Base-by-base conservation (phyloP, 1,140 invertebrate genomes). In the Centruroides sculpturatus region DNA sequence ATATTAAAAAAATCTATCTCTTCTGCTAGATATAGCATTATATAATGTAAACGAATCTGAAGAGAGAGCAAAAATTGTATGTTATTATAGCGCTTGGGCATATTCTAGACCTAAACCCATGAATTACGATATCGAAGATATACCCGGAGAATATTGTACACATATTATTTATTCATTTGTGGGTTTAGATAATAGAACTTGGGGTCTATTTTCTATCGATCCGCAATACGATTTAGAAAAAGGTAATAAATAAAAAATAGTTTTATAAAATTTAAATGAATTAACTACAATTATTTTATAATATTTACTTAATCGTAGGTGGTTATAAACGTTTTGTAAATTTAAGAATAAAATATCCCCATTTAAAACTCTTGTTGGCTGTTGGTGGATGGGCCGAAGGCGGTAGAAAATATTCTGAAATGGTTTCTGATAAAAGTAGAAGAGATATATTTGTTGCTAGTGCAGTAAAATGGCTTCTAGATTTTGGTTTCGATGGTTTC, bases 131-230 rank as follows among this genome's bases (percentile, higher is more conserved):
- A 82, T 92, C 53, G 83, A 89, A 53, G 87, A 92, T 70, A 82
- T 92, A 55, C 89, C 88, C 0, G 84, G 79, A 3, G 82, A 88
- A 64, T 74, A 86, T 46, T 93, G 89, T 70, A 92, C 89, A 0
- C 89, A 93, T 71, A 70, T 92, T 4, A 84, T 92, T 54, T 93
- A 92, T 71, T 88, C 89, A n/a, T 93, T 93, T 70, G 85, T 91
- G 59, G 89, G 89, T 1, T 83, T 92, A 7, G 82, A 83, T 65
- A 85, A 89, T 67, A 80, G 80, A 5, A 82, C 79, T 7, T 88
- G 86, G 83, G 80, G 84, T 61, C 79, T 89, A 5, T 77, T 90
- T 1, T 74, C 89, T 3, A 83, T 92, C 11, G 89, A 92, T 69
- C 83, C 83, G 1, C 85, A 91, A 55, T 69, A 66, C 46, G 67